Evolutionary conservation across 2,113 vertebrate species (phyloP).

Genomic region (Gopherus flavomarginatus): DNA sequence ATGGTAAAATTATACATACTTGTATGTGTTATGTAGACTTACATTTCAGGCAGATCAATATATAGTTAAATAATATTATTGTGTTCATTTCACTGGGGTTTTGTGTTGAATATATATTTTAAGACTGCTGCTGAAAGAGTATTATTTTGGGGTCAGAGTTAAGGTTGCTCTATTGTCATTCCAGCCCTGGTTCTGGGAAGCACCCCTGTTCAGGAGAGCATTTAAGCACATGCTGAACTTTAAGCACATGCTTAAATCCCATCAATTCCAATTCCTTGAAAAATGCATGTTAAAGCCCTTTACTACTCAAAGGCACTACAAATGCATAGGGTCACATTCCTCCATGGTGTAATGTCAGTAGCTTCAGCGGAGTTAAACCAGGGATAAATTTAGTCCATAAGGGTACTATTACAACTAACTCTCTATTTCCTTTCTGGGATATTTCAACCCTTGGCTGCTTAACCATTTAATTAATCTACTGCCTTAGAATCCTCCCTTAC

Average conservation of each 20-base stretch:
- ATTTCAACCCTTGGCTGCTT: not conserved
- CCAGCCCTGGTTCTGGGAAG: not conserved
- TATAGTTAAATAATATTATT: fast-evolving
- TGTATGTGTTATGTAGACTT: not conserved
- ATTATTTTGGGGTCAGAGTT: not conserved
- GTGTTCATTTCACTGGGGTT: not conserved
- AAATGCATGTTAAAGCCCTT: not conserved
- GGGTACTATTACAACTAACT: not conserved
- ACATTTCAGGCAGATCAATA: not conserved
- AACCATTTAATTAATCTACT: not conserved
- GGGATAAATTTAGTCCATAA: not conserved
- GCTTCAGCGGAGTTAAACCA: not conserved
- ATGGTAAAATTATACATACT: not conserved
- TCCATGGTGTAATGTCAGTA: fast-evolving
- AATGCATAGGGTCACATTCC: not conserved
- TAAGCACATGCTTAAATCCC: not conserved
- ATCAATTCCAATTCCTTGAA: not conserved
- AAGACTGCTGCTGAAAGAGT: conserved; percentile 26
- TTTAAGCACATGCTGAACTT: not conserved
- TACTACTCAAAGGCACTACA: not conserved
- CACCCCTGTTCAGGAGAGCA: not conserved
- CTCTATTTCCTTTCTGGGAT: not conserved
- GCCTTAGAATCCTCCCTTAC: not conserved
- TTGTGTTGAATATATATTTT: conserved; percentile 40
- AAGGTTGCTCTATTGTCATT: conserved; percentile 6